Percentiles rank a stretch among this genome's conserved stretches.
These are phyloP conservation scores for Incurvaria masculella DNA, from an alignment of 2,888 invertebrate genomes.

Conservation along the genomic window DNA sequence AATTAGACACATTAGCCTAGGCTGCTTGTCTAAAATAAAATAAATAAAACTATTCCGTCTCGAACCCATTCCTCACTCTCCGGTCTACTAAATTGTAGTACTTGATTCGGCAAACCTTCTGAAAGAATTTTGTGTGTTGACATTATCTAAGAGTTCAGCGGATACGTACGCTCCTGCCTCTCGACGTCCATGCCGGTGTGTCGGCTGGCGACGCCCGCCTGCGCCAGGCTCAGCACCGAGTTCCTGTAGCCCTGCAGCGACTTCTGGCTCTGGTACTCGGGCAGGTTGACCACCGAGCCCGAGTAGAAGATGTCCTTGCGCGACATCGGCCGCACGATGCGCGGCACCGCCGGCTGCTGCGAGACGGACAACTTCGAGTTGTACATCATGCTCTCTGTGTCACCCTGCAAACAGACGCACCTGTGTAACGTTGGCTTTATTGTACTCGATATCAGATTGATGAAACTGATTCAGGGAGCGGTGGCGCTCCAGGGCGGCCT, in stretches of 20 bases:
- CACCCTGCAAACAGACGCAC: conserved; percentile 32
- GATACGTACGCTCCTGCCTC: conserved; percentile 64
- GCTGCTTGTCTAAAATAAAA: too few relatives aligned
- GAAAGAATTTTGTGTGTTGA: too few relatives aligned
- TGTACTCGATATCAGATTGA: too few relatives aligned
- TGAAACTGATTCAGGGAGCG: too few relatives aligned
- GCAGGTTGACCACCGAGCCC: conserved; percentile 90
- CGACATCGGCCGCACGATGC: conserved; percentile 86
- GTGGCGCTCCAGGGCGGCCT: too few relatives aligned
- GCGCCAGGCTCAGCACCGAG: conserved; percentile 85
- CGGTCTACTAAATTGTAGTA: too few relatives aligned
- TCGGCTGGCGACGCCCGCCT: conserved; percentile 55
- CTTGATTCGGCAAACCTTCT: too few relatives aligned
- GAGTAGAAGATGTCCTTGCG: conserved; percentile 98
- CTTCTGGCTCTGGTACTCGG: conserved; percentile 90
- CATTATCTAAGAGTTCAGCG: too few relatives aligned
- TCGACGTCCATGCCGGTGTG: conserved; percentile 60
- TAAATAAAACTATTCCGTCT: too few relatives aligned
- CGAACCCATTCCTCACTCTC: too few relatives aligned
- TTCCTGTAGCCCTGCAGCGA: conserved; percentile 87
- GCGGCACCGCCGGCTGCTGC: conserved; percentile 32
- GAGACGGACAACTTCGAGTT: conserved; percentile 66
- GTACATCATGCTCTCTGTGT: conserved; percentile 66
- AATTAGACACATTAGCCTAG: too few relatives aligned
- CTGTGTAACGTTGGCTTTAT: conserved; percentile 6